Conservation (phyloP, 2,888 invertebrate genomes). For the Ceramica pisi region DNA sequence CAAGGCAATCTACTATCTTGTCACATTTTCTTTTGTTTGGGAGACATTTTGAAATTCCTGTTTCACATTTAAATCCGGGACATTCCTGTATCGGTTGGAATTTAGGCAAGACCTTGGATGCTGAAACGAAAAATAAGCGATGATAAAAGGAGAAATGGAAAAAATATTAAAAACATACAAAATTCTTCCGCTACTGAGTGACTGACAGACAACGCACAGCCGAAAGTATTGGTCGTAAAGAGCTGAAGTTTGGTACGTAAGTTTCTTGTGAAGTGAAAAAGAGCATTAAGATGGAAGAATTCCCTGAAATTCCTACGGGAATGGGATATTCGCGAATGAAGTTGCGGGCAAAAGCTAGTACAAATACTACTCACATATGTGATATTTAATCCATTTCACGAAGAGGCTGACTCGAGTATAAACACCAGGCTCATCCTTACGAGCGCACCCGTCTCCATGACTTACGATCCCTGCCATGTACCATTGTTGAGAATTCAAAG, state of each 20-base stretch:
- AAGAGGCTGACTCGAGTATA: conserved; percentile 95
- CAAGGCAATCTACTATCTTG: conserved; percentile 93
- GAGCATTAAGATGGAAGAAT: no score
- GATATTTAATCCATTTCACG: conserved; percentile 93
- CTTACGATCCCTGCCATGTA: conserved; percentile 96
- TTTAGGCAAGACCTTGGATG: conserved; percentile 83
- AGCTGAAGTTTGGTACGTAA: no score
- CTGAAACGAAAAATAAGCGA: conserved; percentile 74
- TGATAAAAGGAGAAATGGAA: background rate
- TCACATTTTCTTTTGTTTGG: conserved; percentile 93
- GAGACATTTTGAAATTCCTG: conserved; percentile 93
- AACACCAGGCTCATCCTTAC: conserved; percentile 95
- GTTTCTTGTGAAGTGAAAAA: no score
- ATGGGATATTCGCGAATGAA: no score
- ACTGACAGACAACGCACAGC: no score
- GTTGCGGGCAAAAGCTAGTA: no score
- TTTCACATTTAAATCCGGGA: conserved; percentile 93
- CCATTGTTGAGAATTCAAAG: conserved; percentile 92
- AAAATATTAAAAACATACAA: no score
- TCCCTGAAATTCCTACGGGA: no score
- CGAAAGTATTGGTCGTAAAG: no score
- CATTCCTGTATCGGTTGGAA: conserved; percentile 91
- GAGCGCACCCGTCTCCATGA: conserved; percentile 96
- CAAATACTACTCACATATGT: conserved; percentile 88
- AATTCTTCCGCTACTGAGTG: no score